Base-by-base conservation (phyloP, 2,113 vertebrate species). In the Loxodonta africana region DNA sequence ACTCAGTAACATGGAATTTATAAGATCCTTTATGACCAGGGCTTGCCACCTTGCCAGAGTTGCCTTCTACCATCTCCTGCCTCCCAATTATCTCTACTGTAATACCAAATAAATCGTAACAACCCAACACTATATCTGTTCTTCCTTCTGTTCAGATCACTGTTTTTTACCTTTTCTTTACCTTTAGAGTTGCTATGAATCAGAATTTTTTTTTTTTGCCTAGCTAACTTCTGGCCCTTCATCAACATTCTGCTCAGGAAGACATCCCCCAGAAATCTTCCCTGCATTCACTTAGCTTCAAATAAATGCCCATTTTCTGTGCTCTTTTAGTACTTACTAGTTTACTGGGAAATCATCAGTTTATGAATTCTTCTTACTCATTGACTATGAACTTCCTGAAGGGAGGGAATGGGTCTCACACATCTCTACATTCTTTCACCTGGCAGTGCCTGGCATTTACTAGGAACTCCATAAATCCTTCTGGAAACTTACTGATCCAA, bases 81-180 rank as follows among this genome's bases (percentile, higher is more conserved):
- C 65, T 95, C 71, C 44, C 44, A 23, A 0, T 30, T 5, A 37
- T 44, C 46, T 48, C 0, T 1, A 4, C 15, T 25, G 15, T 18
- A 0, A 1, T 4, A 2, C 21, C 0, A 6, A 26, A 0, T 14
- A 20, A 23, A 5, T 0, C 0, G 46, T 7, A 12, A 48, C 1
- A 6, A 15, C 23, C 69, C 60, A 33, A 73, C 5, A 0, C 17
- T 1, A 0, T 37, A 0, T 14, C 83, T 14, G 23, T 48, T 37
- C 21, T 65, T 28, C 25, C 20, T 2, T 46, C 74, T 37, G 1
- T 20, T 33, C 69, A 67, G 92, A 80, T 1, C 1, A 2, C 17
- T 10, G 9, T 7, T 44, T 57, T 28, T 10, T 41, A 17, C 53
- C 15, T 10, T 44, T 33, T 53, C 53, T 74, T 8, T 41, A 57